Percentiles rank a stretch among this genome's conserved stretches.
phyloP scores from a whole-genome alignment of 2,888 invertebrate species.

The Coenonympha arcania region DNA sequence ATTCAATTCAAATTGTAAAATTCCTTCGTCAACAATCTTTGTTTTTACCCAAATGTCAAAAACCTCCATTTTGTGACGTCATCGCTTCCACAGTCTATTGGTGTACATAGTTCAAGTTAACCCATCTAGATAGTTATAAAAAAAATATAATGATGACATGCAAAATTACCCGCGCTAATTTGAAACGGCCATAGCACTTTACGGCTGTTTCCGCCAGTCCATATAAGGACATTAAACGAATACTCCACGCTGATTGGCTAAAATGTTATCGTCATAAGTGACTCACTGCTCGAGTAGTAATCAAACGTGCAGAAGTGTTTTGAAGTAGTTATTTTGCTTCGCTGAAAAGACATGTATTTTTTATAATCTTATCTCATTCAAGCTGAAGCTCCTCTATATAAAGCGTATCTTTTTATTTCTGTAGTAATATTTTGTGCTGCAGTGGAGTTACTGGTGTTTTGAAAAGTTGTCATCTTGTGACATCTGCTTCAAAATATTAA shows the following conservation, averaged over 20 bases:
- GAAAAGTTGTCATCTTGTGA: conserved; percentile 48
- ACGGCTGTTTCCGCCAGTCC: conserved; percentile 67
- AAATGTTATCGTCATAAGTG: conserved; percentile 52
- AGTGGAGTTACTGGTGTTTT: conserved; percentile 43
- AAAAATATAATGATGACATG: background rate
- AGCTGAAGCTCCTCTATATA: conserved; percentile 33
- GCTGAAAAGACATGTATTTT: conserved; percentile 37
- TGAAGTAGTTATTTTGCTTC: conserved; percentile 31
- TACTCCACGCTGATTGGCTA: conserved; percentile 73
- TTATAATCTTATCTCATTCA: conserved; percentile 36
- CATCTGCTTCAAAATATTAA: conserved; percentile 20
- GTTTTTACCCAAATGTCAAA: no score
- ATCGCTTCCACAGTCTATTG: no score
- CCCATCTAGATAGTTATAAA: no score
- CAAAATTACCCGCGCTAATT: conserved; percentile 41
- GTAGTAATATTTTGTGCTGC: conserved; percentile 32
- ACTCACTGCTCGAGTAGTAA: conserved; percentile 53
- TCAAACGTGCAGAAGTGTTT: conserved; percentile 43
- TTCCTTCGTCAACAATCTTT: no score
- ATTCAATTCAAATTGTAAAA: no score
- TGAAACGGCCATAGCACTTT: conserved; percentile 37
- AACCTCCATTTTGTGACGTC: no score
- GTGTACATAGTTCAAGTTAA: no score
- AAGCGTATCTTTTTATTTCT: conserved; percentile 31
- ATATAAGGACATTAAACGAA: conserved; percentile 77